phyloP scores from a whole-genome alignment of 2,113 vertebrate species.

The Bombycilla garrulus region DNA sequence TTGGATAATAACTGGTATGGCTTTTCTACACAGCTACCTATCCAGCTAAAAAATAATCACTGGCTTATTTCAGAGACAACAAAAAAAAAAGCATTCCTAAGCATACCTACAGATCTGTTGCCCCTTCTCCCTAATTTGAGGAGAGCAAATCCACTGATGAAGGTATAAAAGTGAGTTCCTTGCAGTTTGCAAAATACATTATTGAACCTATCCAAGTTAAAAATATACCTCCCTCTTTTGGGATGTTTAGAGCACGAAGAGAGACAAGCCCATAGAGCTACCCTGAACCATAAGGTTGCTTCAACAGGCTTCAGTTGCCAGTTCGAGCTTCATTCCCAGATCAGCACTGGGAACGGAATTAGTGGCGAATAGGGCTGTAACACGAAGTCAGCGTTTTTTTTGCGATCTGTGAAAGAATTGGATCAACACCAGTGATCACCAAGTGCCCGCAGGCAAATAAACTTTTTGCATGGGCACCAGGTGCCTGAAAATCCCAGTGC shows the following conservation, averaged over 20 bases:
- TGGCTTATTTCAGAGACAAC: not conserved
- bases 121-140: not conserved
- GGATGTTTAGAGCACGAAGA: not conserved
- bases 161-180: not conserved
- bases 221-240: not conserved
- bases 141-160: not conserved
- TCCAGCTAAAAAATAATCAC: not conserved
- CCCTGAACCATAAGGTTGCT: not conserved
- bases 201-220: not conserved
- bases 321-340: not conserved
- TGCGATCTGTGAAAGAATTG: not conserved
- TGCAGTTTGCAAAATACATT: not conserved
- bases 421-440: not conserved
- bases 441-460: not conserved
- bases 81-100: not conserved
- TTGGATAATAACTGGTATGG: not conserved
- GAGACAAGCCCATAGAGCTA: not conserved
- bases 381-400: not conserved
- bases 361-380: not conserved
- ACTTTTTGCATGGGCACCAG: not conserved
- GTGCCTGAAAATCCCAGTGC: accelerated
- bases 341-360: not conserved
- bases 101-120: not conserved
- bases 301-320: not conserved
- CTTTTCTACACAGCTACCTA: not conserved